Evolutionary conservation across 2,888 invertebrate species (phyloP), one percentile per base, ranked within the genome.

Genomic region (Lasioglossum lativentre): DNA sequence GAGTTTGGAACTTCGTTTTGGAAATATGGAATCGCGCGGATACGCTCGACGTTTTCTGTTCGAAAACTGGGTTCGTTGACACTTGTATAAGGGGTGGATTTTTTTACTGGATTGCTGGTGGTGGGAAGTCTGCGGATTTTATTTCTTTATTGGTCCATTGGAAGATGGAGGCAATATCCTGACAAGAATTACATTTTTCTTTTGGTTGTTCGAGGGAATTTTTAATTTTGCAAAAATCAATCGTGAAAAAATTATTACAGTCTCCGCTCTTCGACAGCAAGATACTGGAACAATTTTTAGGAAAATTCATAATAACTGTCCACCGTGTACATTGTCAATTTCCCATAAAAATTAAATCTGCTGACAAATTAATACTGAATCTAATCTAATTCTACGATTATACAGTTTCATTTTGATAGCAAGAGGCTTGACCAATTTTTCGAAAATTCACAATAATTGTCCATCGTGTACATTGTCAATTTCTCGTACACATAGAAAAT

Each of bases 1-100:
- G 34, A 72, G 56, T 78, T 59, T 59, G 59, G 27, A 40, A 38
- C 56, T 38, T 72, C 72, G 72, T 68, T 76, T 42, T 66, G 34
- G 34, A 42, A 68, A 38, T 47, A 52, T 52, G 59, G 19, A 75
- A 40, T 75, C 59, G 10, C 10, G 38, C 10, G 38, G 23, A 38
- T 38, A 4, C 34, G 2, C 66, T 8, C 34, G 16, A 8, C 34
- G 66, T 30, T 59, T 59, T 59, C 14, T 27, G 27, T 59, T 27
- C 16, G 59, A 27, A 27, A 16, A 27, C 27, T 14, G 4, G 52
- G 52, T 52, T 52, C 52, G 12, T 27, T 27, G 27, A 27, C n/a
- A 0, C 12, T 4, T 3, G 27, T 14, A n/a, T n/a, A 12, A 27
- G 27, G 59, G 59, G 27, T 12, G 12, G n/a, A 12, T 27, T 27